Conservation (phyloP, 2,888 invertebrate species). For the Ashinkailepas kermadecensis region DNA sequence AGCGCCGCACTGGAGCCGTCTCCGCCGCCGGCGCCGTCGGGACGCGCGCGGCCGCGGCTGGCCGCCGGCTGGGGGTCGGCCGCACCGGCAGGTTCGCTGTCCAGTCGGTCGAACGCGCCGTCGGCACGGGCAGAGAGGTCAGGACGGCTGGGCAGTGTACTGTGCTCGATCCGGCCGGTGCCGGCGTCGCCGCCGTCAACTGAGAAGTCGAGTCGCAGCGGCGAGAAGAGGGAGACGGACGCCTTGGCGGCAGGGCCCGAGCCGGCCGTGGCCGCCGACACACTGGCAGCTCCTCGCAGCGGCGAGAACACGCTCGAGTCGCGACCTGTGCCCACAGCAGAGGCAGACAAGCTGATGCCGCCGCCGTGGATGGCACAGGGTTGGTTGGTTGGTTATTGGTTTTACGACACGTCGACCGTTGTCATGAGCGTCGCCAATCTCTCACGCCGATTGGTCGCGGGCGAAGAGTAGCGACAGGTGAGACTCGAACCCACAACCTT, state of each 20-base stretch:
- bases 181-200: too few relatives aligned
- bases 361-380: too few relatives aligned
- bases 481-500: too few relatives aligned
- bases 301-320: slow-evolving; percentile 15
- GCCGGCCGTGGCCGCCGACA: neutral
- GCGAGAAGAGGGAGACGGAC: neutral
- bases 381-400: too few relatives aligned
- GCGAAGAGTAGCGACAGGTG: too few relatives aligned
- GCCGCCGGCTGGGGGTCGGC: neutral
- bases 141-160: too few relatives aligned
- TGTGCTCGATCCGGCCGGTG: too few relatives aligned
- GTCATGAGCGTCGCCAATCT: too few relatives aligned
- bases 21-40: neutral
- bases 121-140: too few relatives aligned
- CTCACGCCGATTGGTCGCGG: too few relatives aligned
- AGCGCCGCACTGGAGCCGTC: neutral
- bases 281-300: neutral
- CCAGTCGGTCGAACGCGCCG: neutral
- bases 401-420: too few relatives aligned
- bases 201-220: neutral
- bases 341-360: too few relatives aligned
- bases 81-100: neutral
- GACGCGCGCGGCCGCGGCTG: neutral
- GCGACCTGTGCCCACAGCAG: neutral
- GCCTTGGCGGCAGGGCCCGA: neutral